A percentile compares a stretch with the other conserved stretches of the same genome.
Conservation (phyloP, 2,888 invertebrate genomes). For the Plebejus argus region DNA sequence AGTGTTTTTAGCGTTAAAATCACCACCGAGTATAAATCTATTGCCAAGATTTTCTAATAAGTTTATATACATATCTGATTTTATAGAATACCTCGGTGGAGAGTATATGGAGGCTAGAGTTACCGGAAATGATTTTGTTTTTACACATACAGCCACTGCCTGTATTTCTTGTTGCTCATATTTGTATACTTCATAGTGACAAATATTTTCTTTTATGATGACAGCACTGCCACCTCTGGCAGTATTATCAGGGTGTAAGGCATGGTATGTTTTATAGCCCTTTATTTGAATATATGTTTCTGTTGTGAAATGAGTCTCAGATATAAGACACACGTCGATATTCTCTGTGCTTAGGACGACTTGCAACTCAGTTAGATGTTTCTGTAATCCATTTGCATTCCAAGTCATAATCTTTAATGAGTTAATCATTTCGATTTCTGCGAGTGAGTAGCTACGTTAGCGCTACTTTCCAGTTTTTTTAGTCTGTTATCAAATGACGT, state of each 20-base stretch:
- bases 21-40: background rate
- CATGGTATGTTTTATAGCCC: background rate
- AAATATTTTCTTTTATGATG: background rate
- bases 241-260: background rate
- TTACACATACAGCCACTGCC: constrained; percentile 3
- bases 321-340: constrained; percentile 30
- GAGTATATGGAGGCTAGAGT: background rate
- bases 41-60: background rate
- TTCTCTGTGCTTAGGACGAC: constrained; percentile 32
- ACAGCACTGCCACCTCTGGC: background rate
- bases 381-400: too few species aligned
- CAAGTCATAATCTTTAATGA: too few species aligned
- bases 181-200: background rate
- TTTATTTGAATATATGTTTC: constrained; percentile 4
- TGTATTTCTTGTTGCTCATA: constrained; percentile 14
- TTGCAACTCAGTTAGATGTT: constrained; percentile 31
- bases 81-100: background rate
- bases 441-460: too few species aligned
- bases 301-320: constrained; percentile 30
- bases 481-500: background rate
- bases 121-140: background rate
- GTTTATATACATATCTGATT: background rate
- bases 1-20: background rate
- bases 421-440: too few species aligned
- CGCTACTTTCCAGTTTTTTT: too few species aligned